Evolutionary conservation across 2,797 vertebrate genomes (phyloP), one percentile per base, ranked within the genome.

Genomic region (Nyctibius grandis): DNA sequence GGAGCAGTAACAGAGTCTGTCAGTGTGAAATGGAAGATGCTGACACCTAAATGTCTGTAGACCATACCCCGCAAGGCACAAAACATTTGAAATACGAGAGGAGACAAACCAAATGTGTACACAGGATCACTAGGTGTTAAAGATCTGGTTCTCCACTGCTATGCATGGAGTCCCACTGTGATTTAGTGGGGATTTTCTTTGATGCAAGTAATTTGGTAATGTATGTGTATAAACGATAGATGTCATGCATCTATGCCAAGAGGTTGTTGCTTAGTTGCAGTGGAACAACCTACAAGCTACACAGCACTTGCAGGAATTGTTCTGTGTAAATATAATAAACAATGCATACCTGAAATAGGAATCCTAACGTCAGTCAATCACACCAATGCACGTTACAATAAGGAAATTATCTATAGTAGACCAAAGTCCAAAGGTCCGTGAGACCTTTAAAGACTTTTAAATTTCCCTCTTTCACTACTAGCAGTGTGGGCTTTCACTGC

Each of bases 401-500:
- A 70, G 29, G 26, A 15, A 38, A 25, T 65, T 75, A 42, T 22
- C 33, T 60, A 3, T 12, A 60, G 7, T 5, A 80, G 57, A 77
- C 25, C 45, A 48, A 76, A 54, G 28, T 60, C 28, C 53, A 82
- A 54, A 86, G 4, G 5, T 48, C 15, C 60, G 6, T 45, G 14
- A 84, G 42, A 72, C 33, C 20, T 45, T 51, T 42, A 51, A 75
- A 73, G 25, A 31, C 10, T 47, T 42, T 17, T 20, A 44, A 45
- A 23, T 57, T 42, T 7, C n/a, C n/a, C n/a, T n/a, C n/a, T n/a
- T n/a, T n/a, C 11, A 2, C 3, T 3, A 6, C 53, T 8, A n/a
- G 18, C 17, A 48, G 28, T 33, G 26, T 48, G 40, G 17, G 26
- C 21, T 61, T 78, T 88, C 47, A 75, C 51, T 65, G 29, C 31